Percentiles rank a stretch among this genome's conserved stretches.
Conservation (phyloP, 2,797 vertebrate species). For the Amphiprion clarkii region DNA sequence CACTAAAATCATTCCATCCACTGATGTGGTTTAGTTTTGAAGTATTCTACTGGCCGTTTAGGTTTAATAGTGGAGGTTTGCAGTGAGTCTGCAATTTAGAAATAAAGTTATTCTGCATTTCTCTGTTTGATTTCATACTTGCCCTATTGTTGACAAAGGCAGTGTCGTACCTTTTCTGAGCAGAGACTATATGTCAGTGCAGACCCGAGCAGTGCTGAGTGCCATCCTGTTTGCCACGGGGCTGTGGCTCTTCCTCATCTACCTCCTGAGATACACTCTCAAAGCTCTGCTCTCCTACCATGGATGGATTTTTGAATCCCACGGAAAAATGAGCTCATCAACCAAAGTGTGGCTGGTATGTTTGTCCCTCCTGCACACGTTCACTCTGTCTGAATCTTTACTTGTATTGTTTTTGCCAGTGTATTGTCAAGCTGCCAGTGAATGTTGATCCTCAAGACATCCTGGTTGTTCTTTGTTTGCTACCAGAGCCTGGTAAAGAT, state of each 20-base stretch:
- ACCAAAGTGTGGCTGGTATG: constrained; percentile 93
- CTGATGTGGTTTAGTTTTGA: not conserved
- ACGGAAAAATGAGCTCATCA: constrained; percentile 87
- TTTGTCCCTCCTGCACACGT: not conserved
- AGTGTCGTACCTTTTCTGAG: constrained; percentile 53
- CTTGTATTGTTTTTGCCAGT: not conserved
- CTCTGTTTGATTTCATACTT: not conserved
- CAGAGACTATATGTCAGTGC: constrained; percentile 79
- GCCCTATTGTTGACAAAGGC: not conserved
- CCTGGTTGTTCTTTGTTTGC: constrained; percentile 26
- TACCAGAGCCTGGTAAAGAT: constrained; percentile 87
- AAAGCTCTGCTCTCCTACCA: constrained; percentile 94
- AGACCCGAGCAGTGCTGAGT: constrained; percentile 85
- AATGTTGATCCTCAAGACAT: not conserved
- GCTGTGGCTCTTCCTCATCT: constrained; percentile 90
- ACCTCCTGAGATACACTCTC: constrained; percentile 89
- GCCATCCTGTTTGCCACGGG: constrained; percentile 91
- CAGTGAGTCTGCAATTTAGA: not conserved
- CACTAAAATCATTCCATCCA: not conserved
- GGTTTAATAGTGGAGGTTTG: not conserved
- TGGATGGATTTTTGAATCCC: constrained; percentile 95
- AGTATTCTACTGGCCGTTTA: not conserved
- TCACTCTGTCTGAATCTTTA: constrained; percentile 4
- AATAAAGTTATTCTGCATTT: not conserved
- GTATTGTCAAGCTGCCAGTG: not conserved